Evolutionary conservation across 2,797 vertebrate species (phyloP), one percentile per base, ranked within the genome.

Genomic region (Remorina albescens): DNA sequence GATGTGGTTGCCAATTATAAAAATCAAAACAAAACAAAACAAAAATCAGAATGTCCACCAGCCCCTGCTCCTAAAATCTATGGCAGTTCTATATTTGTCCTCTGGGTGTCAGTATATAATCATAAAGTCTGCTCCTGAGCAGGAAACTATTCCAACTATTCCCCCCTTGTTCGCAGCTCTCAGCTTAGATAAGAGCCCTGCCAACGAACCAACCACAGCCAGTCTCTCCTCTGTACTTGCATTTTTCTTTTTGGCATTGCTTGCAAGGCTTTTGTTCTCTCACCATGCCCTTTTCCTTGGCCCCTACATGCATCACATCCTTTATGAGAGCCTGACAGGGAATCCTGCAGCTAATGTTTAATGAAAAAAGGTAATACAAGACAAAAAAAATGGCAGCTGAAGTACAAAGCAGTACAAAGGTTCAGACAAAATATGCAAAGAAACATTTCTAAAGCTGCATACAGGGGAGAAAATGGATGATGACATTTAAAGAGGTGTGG

Each of bases 91-190:
- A 36, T 36, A 2, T 81, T 63, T 64, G 60, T 26, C 90, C 92
- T 87, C 85, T 82, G 91, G 93, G 73, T 89, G 93, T 90, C 93
- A 92, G 77, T 71, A 81, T 36, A 57, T 69, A 36, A 76, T 80
- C 78, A 76, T 55, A 46, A 80, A 36, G 16, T 7, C 19, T 7
- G 7, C 11, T 53, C 41, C 42, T 56, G 58, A 57, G 76, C 79
- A 81, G 80, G 61, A 81, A 93, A 90, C 66, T 86, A 93, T 94
- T 87, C 72, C 82, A 93, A 80, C 81, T 86, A 93, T 93, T 80
- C 80, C 86, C 69, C 84, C 73, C 71, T 71, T 68, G 76, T 83
- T 65, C 26, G 32, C 62, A 59, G 84, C 68, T 37, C 79, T 83
- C 32, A 71, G 74, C 70, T 67, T 76, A 78, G 91, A 93, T 91